Conservation (phyloP, 2,113 vertebrate species). For the Motacilla tschutschensis region DNA sequence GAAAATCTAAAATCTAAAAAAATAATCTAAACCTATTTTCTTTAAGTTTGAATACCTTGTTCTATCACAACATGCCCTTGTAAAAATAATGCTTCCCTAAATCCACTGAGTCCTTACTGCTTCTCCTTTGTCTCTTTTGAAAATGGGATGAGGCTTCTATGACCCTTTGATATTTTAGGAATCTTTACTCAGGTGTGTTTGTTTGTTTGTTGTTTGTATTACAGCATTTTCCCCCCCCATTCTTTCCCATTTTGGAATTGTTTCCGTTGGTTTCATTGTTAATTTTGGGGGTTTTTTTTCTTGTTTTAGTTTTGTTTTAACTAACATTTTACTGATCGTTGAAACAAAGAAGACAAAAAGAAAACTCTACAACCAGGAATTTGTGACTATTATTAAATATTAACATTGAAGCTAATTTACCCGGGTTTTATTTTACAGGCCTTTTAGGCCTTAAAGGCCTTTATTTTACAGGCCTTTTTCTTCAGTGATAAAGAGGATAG, state of each 20-base stretch:
- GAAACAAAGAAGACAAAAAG: background rate
- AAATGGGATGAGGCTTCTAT: background rate
- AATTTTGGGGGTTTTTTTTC: rapidly evolving
- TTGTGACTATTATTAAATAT: background rate
- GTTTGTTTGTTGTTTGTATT: background rate
- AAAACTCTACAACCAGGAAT: background rate
- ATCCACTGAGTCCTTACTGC: background rate
- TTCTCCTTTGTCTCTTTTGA: background rate
- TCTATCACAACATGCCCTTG: background rate
- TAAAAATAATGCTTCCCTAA: background rate
- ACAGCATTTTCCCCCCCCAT: rapidly evolving
- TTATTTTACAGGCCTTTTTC: background rate
- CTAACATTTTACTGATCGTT: background rate
- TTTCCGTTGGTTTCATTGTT: background rate
- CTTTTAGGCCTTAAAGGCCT: background rate
- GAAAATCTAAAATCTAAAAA: background rate
- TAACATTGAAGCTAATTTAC: background rate
- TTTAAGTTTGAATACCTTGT: background rate
- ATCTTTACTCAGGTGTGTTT: background rate
- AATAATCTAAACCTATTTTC: background rate
- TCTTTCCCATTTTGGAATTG: background rate
- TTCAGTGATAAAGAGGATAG: background rate
- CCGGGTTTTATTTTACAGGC: background rate
- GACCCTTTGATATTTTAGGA: background rate
- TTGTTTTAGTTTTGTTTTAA: background rate